A percentile compares a stretch with the other conserved stretches of the same genome.
These are phyloP conservation scores for Ophioninae sp. DNA, from an alignment of 2,888 invertebrate genomes.

Conservation along the genomic window DNA sequence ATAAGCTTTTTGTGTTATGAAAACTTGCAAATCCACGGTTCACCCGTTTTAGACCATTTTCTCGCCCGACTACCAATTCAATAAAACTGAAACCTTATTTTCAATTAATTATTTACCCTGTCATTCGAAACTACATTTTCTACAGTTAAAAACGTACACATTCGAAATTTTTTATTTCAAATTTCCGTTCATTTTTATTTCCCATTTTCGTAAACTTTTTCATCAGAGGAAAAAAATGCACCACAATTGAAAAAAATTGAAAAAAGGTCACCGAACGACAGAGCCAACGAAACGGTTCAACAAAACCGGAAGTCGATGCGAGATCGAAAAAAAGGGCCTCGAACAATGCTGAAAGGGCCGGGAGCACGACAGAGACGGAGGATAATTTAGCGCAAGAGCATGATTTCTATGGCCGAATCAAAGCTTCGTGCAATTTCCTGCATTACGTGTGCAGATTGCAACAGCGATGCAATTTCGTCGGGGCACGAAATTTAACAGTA, in stretches of 20 bases:
- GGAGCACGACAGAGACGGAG: conserved; percentile 41
- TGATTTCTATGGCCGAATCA: conserved; percentile 60
- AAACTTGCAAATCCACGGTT: too few species aligned
- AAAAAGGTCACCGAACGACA: neutral
- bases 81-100: too few species aligned
- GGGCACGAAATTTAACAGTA: conserved; percentile 11
- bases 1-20: too few species aligned
- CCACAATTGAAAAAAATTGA: neutral
- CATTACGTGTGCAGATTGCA: conserved; percentile 59
- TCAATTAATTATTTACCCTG: too few species aligned
- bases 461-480: conserved; percentile 48
- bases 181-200: neutral
- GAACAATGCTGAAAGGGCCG: conserved; percentile 44
- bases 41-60: too few species aligned
- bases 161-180: too few species aligned
- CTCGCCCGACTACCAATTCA: too few species aligned
- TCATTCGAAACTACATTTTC: too few species aligned
- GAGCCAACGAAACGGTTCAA: conserved; percentile 32
- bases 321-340: conserved; percentile 56
- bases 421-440: conserved; percentile 70
- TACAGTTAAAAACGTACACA: too few species aligned
- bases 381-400: conserved; percentile 53
- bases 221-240: neutral
- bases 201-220: neutral
- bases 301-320: conserved; percentile 52